Conservation (phyloP, 1,140 invertebrate genomes). For the Yoshiicerus persimilis region DNA sequence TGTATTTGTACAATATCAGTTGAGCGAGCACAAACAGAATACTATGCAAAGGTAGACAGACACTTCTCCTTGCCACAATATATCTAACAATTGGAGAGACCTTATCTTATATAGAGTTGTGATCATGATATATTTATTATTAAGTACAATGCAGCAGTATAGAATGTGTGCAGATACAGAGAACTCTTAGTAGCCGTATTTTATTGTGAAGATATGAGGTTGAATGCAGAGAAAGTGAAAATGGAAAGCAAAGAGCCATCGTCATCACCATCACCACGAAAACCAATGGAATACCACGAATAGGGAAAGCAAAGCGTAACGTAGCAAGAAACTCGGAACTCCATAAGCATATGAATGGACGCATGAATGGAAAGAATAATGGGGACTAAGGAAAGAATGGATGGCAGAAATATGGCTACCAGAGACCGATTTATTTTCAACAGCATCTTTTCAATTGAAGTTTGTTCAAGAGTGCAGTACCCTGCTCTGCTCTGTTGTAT, state of each 20-base stretch:
- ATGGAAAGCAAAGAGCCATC: background rate
- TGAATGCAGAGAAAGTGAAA: background rate
- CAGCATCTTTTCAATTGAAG: slow-evolving; percentile 26
- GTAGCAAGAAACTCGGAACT: background rate
- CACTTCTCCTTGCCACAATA: background rate
- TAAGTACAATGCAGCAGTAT: background rate
- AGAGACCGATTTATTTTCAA: slow-evolving; percentile 28
- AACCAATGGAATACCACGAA: background rate
- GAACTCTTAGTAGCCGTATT: background rate
- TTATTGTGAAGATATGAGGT: background rate
- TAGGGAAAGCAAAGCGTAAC: background rate
- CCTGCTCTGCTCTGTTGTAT: background rate
- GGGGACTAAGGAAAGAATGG: slow-evolving; percentile 23
- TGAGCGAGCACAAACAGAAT: background rate
- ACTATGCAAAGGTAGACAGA: background rate
- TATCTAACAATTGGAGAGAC: background rate
- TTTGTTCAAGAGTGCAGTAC: background rate
- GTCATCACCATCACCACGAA: background rate
- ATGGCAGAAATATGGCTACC: slow-evolving; percentile 22
- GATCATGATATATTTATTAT: background rate
- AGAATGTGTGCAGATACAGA: background rate
- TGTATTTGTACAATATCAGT: background rate
- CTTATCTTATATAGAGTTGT: background rate
- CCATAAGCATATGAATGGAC: slow-evolving; percentile 10
- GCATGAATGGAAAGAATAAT: slow-evolving; percentile 23